Evolutionary conservation across 2,888 invertebrate species (phyloP).

Genomic region (Trimorus sp.): DNA sequence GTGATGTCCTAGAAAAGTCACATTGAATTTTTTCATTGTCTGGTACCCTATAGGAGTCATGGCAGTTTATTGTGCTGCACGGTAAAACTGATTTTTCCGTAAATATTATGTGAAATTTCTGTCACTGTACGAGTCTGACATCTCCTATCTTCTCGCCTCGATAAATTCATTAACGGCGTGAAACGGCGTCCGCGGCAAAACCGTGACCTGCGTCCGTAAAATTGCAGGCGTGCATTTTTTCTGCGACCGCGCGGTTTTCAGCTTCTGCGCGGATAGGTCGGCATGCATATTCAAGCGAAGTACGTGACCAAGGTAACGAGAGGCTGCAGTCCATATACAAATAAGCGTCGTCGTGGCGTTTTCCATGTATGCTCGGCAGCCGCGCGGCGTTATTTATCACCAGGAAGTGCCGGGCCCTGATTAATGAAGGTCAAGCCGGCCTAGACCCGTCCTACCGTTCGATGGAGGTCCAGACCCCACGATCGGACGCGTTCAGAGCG

Average conservation of each 20-base stretch:
- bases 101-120: too few species aligned
- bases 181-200: conserved; percentile 55
- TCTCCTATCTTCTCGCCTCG: conserved; percentile 29
- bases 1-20: too few species aligned
- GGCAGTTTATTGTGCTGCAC: too few species aligned
- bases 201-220: conserved; percentile 63
- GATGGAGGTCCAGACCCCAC: conserved; percentile 63
- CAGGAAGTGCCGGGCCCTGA: conserved; percentile 75
- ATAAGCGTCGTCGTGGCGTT: conserved; percentile 63
- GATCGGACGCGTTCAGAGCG: conserved; percentile 65
- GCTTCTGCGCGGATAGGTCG: conserved; percentile 62
- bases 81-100: too few species aligned
- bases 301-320: conserved; percentile 65
- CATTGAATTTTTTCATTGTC: too few species aligned
- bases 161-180: conserved; percentile 56
- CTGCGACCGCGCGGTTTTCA: conserved; percentile 50
- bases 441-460: conserved; percentile 68
- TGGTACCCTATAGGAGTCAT: too few species aligned
- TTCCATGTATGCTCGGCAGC: conserved; percentile 60
- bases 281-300: conserved; percentile 64
- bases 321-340: conserved; percentile 61
- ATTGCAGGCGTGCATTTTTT: conserved; percentile 52
- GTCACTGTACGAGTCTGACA: too few species aligned
- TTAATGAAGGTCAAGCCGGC: conserved; percentile 75
- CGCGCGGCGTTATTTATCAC: conserved; percentile 77